Evolutionary conservation across 2,888 invertebrate genomes (phyloP).

Genomic region (Thymelicus lineola): DNA sequence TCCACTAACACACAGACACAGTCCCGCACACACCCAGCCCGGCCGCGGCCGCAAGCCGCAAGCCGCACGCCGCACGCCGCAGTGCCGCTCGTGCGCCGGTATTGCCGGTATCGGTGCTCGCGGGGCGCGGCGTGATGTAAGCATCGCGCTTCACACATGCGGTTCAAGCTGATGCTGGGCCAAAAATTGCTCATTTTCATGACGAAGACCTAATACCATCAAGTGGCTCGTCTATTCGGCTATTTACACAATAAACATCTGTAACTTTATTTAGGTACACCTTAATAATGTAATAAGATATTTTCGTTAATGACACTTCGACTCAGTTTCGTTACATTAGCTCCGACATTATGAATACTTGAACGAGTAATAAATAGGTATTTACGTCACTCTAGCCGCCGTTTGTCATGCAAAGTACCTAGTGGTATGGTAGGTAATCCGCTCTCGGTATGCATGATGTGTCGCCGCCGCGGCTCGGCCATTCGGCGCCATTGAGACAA

Average conservation of each 20-base stretch:
- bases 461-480: neutral
- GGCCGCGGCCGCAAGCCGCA: neutral
- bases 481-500: neutral
- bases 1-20: slow-evolving; percentile 21
- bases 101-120: slow-evolving; percentile 13
- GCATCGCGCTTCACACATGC: slow-evolving; percentile 5
- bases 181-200: too few relatives aligned
- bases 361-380: too few relatives aligned
- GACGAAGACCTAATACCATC: too few relatives aligned
- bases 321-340: too few relatives aligned
- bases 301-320: too few relatives aligned
- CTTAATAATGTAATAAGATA: too few relatives aligned
- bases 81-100: neutral
- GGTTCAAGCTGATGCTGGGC: neutral
- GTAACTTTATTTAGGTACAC: too few relatives aligned
- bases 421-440: neutral
- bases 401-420: neutral
- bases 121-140: slow-evolving; percentile 21
- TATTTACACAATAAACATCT: too few relatives aligned
- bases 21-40: neutral
- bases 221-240: too few relatives aligned
- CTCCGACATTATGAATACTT: too few relatives aligned
- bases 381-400: neutral
- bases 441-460: neutral
- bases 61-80: too few relatives aligned